Evolutionary conservation across 1,140 invertebrate species (phyloP).

Genomic region (Drosophila melanica): DNA sequence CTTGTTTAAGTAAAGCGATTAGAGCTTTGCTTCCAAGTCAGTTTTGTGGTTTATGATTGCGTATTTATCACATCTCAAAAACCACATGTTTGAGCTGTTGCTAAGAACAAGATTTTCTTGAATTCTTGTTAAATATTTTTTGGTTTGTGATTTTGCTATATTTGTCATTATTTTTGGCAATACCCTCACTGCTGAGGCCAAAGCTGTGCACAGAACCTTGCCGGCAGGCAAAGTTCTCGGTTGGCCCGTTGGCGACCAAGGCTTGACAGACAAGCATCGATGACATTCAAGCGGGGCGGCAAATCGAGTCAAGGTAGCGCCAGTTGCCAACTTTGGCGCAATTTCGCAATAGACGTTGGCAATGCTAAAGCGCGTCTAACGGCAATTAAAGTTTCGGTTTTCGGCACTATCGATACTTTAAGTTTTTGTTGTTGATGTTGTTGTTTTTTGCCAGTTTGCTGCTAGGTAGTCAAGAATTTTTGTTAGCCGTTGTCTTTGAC

Average conservation of each 20-base stretch:
- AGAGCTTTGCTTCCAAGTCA: not conserved
- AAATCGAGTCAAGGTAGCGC: slow-evolving; percentile 43
- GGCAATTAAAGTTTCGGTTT: slow-evolving; percentile 62
- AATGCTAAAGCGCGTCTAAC: slow-evolving; percentile 52
- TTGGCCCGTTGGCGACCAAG: slow-evolving; percentile 5
- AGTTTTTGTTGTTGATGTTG: slow-evolving; percentile 15
- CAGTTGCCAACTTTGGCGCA: slow-evolving; percentile 28
- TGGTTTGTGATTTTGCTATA: not conserved
- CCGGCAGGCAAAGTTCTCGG: slow-evolving; percentile 30
- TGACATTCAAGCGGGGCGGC: slow-evolving; percentile 55
- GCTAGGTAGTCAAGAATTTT: slow-evolving; percentile 64
- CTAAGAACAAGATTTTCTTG: slow-evolving; percentile 18
- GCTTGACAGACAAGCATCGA: slow-evolving; percentile 33
- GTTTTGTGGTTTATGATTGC: not conserved
- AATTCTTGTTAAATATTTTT: not conserved
- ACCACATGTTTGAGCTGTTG: not conserved
- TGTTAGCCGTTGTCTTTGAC: slow-evolving; percentile 73
- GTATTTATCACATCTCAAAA: not conserved
- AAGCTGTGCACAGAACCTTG: slow-evolving; percentile 4
- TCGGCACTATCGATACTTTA: slow-evolving; percentile 51
- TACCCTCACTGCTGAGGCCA: no score
- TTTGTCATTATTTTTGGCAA: slow-evolving; percentile 5
- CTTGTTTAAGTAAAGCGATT: not conserved
- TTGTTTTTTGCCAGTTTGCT: slow-evolving; percentile 32
- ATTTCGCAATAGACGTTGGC: slow-evolving; percentile 33